phyloP scores from a whole-genome alignment of 2,888 invertebrate genomes.

The Pharmacophagus antenor region DNA sequence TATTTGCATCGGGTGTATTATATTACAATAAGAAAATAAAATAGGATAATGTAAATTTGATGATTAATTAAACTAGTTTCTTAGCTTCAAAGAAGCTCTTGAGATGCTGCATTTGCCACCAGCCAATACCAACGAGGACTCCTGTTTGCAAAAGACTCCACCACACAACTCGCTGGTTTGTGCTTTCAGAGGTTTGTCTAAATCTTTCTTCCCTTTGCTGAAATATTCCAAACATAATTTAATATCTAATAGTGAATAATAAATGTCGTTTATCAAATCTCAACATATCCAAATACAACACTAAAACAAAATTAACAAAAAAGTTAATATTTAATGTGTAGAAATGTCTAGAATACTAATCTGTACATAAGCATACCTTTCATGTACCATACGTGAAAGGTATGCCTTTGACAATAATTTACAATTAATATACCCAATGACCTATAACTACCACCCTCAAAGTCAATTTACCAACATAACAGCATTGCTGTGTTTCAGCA shows the following conservation, averaged over 20 bases:
- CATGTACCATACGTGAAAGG: too few relatives aligned
- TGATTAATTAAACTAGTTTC: slow-evolving; percentile 90
- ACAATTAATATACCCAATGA: not conserved
- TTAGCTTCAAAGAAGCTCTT: slow-evolving; percentile 99
- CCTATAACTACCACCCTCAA: too few relatives aligned
- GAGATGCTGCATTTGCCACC: slow-evolving; percentile 99
- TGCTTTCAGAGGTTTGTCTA: slow-evolving; percentile 98
- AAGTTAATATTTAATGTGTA: too few relatives aligned
- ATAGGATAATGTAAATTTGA: slow-evolving; percentile 26
- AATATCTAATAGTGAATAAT: not conserved
- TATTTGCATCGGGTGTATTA: slow-evolving; percentile 27
- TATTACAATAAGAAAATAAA: slow-evolving; percentile 24
- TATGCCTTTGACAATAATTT: too few relatives aligned
- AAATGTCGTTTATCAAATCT: too few relatives aligned
- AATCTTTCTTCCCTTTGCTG: slow-evolving; percentile 99
- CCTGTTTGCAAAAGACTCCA: slow-evolving; percentile 97
- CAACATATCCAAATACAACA: too few relatives aligned
- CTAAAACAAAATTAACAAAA: too few relatives aligned
- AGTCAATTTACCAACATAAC: too few relatives aligned
- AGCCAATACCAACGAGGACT: slow-evolving; percentile 94
- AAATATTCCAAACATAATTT: slow-evolving; percentile 37
- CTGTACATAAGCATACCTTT: too few relatives aligned
- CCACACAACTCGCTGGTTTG: slow-evolving; percentile 96
- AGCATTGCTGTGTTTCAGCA: too few relatives aligned
- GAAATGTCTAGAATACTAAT: too few relatives aligned